Evolutionary conservation across 35 echinoderm and acorn worm genomes (phyloP).

Genomic region (Nesometra sesokonis): DNA sequence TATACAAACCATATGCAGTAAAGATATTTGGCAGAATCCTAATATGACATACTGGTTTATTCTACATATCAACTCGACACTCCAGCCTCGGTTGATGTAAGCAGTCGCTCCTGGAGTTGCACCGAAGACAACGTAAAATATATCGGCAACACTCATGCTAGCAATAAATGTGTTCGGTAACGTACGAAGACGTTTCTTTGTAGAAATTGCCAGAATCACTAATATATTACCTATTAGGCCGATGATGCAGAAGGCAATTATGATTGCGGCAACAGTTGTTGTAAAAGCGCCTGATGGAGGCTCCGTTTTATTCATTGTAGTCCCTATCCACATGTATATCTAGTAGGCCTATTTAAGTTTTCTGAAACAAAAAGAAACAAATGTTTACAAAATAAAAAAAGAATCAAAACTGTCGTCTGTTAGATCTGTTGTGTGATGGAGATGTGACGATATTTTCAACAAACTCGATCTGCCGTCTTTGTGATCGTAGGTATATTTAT

Average conservation of each 20-base stretch:
- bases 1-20: conserved; percentile 15
- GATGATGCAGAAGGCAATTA: background rate
- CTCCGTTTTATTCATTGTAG: background rate
- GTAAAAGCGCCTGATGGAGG: background rate
- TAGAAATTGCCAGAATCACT: conserved; percentile 3
- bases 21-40: conserved; percentile 2
- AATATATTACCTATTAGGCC: conserved; percentile 26
- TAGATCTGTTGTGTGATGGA: too few species aligned
- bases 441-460: too few species aligned
- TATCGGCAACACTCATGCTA: conserved; percentile 3
- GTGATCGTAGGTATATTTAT: too few species aligned
- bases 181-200: conserved; percentile 18
- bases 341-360: too few species aligned
- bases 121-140: background rate
- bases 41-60: conserved; percentile 10
- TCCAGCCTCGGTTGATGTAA: background rate
- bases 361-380: too few species aligned
- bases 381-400: too few species aligned
- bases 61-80: background rate
- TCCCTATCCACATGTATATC: too few species aligned
- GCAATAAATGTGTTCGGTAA: conserved; percentile 14
- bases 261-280: background rate
- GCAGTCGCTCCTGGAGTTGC: background rate
- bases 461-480: too few species aligned
- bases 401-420: too few species aligned